A percentile compares a stretch with the other conserved stretches of the same genome.
phyloP scores from a whole-genome alignment of 2,797 vertebrate genomes.

The Parauchenoglanis ngamensis region DNA sequence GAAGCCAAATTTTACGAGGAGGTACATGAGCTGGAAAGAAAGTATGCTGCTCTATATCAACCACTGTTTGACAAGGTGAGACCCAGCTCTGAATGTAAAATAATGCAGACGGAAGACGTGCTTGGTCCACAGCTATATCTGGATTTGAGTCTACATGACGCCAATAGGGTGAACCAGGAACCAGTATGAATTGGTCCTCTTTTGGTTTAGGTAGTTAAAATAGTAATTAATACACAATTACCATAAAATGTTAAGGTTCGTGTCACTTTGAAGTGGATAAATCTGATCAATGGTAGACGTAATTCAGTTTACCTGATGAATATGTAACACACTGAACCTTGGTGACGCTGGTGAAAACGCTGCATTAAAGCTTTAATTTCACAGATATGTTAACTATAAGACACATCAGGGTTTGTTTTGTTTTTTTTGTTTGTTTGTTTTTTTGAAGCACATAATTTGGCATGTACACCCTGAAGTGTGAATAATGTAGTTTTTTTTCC shows the following conservation, averaged over 20 bases:
- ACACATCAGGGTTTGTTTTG: not conserved
- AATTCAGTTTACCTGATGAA: not conserved
- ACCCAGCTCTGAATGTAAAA: not conserved
- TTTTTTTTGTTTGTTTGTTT: not conserved
- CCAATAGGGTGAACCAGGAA: not conserved
- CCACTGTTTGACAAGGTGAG: conserved; percentile 87
- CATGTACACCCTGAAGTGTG: not conserved
- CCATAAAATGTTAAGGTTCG: not conserved
- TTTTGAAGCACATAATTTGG: not conserved
- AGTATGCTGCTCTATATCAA: conserved; percentile 85
- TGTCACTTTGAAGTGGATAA: not conserved
- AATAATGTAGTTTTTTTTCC: not conserved
- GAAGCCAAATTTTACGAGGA: conserved; percentile 89
- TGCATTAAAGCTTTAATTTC: not conserved
- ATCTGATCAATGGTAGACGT: not conserved
- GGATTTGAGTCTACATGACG: not conserved
- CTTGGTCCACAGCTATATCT: not conserved
- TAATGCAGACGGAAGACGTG: not conserved
- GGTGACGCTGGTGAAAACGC: not conserved
- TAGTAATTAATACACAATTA: not conserved
- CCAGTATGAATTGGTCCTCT: not conserved
- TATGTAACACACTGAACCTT: not conserved
- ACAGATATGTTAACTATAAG: not conserved
- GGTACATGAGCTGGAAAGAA: conserved; percentile 87
- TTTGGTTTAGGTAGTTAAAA: not conserved